phyloP scores from a whole-genome alignment of 53 echinoderm and acorn worm species.

The Zoroaster sp. region DNA sequence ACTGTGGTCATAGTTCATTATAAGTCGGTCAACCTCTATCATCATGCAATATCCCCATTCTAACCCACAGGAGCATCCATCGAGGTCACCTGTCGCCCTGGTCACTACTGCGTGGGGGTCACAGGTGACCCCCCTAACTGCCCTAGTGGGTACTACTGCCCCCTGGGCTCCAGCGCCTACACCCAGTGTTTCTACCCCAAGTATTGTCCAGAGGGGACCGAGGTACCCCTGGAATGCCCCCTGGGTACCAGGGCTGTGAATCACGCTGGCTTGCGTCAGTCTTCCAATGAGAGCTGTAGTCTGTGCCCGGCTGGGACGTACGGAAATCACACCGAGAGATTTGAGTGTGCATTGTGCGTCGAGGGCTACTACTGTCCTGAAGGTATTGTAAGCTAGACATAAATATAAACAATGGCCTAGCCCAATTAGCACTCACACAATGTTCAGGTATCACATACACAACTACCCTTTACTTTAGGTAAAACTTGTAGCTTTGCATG shows the following conservation, averaged over 20 bases:
- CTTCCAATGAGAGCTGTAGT: constrained; percentile 59
- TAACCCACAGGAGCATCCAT: constrained; percentile 72
- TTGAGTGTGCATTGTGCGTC: constrained; percentile 78
- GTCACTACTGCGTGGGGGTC: constrained; percentile 89
- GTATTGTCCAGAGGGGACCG: constrained; percentile 94
- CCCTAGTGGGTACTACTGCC: constrained; percentile 95
- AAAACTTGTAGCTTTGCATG: no score
- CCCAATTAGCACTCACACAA: neutral
- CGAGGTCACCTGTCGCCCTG: constrained; percentile 83
- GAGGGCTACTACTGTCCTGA: constrained; percentile 96
- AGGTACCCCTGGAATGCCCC: constrained; percentile 85
- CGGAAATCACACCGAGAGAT: constrained; percentile 93
- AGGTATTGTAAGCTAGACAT: constrained; percentile 74
- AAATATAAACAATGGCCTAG: no score
- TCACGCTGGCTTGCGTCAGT: constrained; percentile 61
- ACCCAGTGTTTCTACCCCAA: constrained; percentile 94
- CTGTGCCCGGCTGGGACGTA: constrained; percentile 94
- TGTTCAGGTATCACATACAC: no score
- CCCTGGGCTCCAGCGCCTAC: constrained; percentile 76
- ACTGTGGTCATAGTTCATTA: no score
- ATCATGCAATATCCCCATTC: no score
- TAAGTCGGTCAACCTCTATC: no score
- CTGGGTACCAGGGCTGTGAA: constrained; percentile 84
- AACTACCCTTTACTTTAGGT: no score
- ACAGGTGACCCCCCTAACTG: constrained; percentile 89